These are phyloP conservation scores for Drosophila formosana DNA, from an alignment of 2,888 invertebrate genomes.

Conservation along the genomic window DNA sequence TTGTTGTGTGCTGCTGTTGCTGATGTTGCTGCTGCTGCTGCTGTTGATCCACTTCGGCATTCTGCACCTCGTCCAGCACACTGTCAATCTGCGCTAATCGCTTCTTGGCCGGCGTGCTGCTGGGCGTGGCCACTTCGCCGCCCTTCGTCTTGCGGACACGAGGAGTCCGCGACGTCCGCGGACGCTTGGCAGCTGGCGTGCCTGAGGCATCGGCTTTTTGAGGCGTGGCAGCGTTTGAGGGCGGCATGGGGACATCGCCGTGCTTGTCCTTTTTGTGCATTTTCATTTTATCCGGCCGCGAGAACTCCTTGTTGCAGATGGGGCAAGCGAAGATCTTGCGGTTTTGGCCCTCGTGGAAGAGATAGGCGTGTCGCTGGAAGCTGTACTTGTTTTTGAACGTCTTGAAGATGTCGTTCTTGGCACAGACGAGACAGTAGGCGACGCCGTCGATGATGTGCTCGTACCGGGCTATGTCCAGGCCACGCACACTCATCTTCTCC, in stretches of 20 bases:
- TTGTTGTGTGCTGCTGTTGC: conserved; percentile 51
- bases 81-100: conserved; percentile 82
- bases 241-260: conserved; percentile 77
- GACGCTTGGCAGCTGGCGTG: conserved; percentile 67
- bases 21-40: conserved; percentile 53
- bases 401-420: conserved; percentile 84
- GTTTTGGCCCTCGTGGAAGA: conserved; percentile 83
- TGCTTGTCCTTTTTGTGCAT: conserved; percentile 85
- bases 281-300: conserved; percentile 84
- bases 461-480: conserved; percentile 83
- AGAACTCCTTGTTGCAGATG: conserved; percentile 84
- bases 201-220: conserved; percentile 49
- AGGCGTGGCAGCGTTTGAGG: conserved; percentile 61
- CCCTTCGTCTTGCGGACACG: conserved; percentile 70
- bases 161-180: conserved; percentile 74
- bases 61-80: conserved; percentile 82
- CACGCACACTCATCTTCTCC: conserved; percentile 85
- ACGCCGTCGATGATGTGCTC: conserved; percentile 84
- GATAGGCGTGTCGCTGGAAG: conserved; percentile 83
- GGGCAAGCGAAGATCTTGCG: conserved; percentile 84
- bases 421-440: conserved; percentile 83
- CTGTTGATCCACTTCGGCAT: conserved; percentile 63
- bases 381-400: conserved; percentile 84
- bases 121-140: conserved; percentile 37
- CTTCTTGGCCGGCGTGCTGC: conserved; percentile 72